Percentiles rank a stretch among this genome's conserved stretches.
These are phyloP conservation scores for Atractosteus spatula DNA, from an alignment of 2,113 vertebrate genomes.

Conservation along the genomic window DNA sequence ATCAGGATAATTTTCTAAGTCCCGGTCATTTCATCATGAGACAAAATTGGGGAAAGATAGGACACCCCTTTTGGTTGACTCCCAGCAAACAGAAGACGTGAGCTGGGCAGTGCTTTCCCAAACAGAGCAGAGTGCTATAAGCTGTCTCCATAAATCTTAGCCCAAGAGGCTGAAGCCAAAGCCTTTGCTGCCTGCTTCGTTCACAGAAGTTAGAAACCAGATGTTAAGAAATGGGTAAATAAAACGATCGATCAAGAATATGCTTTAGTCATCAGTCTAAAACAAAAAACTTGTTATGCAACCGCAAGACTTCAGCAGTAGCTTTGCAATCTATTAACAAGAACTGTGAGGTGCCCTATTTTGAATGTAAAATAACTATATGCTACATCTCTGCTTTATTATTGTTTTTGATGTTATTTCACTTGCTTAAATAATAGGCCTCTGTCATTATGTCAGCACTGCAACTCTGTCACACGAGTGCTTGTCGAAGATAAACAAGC, in stretches of 20 bases:
- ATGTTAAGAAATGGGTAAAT: constrained; percentile 52
- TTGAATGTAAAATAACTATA: not conserved
- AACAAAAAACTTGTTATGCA: not conserved
- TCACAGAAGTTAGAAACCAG: constrained; percentile 57
- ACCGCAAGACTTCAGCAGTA: not conserved
- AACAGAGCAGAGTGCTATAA: constrained; percentile 53
- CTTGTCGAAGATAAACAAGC: not conserved
- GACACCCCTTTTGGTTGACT: no score
- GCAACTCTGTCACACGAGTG: no score
- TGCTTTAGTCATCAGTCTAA: constrained; percentile 19
- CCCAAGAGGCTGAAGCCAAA: constrained; percentile 36
- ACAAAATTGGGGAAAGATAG: no score
- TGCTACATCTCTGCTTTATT: not conserved
- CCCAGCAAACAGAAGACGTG: no score
- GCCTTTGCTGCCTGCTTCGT: constrained; percentile 38
- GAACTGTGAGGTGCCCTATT: not conserved
- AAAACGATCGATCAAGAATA: constrained; percentile 48
- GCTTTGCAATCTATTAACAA: no score
- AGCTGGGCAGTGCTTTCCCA: constrained; percentile 40
- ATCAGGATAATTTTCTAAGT: no score
- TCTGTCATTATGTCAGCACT: no score
- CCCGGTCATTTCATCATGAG: no score
- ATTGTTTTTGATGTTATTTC: constrained; percentile 1
- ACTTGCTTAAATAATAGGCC: no score
- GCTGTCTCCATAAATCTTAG: constrained; percentile 55